Conservation (phyloP, 2,113 vertebrate species). For the Tringa solitaria region DNA sequence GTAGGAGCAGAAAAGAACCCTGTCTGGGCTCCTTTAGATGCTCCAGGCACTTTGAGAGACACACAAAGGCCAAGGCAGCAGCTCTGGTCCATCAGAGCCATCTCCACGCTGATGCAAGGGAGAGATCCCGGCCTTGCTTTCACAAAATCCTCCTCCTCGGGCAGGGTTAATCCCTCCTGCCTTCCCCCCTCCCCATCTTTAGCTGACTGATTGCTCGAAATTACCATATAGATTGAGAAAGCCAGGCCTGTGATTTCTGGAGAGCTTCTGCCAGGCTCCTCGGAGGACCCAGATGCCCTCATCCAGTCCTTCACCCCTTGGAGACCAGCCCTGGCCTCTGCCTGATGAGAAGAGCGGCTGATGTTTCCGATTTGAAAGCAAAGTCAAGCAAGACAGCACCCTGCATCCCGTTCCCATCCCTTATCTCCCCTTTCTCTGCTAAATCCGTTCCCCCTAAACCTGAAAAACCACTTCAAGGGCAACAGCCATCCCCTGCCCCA, state of each 20-base stretch:
- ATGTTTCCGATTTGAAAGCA: background rate
- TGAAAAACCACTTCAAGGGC: background rate
- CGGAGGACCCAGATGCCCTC: background rate
- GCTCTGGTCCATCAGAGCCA: background rate
- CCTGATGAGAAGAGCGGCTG: background rate
- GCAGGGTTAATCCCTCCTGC: background rate
- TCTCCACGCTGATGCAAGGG: accelerated
- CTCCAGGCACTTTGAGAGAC: accelerated
- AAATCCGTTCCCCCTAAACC: background rate
- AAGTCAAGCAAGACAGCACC: background rate
- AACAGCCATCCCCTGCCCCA: background rate
- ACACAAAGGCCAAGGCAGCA: accelerated
- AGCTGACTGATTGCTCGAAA: background rate
- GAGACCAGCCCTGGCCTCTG: background rate
- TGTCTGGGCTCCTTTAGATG: background rate
- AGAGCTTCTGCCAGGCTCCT: background rate
- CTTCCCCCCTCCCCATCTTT: background rate
- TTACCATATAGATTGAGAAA: background rate
- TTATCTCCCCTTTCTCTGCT: background rate
- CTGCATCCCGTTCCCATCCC: background rate
- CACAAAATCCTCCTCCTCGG: too few relatives aligned
- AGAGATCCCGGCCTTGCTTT: background rate
- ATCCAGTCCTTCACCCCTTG: background rate
- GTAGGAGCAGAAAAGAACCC: background rate
- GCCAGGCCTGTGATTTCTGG: background rate